Conservation (phyloP, 2,113 vertebrate species). For the Hemiprocne comata region DNA sequence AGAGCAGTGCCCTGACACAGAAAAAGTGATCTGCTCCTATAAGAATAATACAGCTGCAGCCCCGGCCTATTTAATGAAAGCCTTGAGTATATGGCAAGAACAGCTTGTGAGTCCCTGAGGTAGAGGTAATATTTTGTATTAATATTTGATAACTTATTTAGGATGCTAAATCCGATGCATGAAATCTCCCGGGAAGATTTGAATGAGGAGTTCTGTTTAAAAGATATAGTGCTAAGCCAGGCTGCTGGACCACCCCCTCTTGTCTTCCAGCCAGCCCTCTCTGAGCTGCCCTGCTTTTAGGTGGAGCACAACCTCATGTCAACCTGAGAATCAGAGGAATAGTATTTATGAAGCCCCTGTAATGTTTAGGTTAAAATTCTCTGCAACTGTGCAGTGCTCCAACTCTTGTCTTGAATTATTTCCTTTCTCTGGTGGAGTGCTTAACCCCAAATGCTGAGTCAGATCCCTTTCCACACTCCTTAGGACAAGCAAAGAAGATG, state of each 20-base stretch:
- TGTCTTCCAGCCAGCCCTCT: constrained; percentile 11
- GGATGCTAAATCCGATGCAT: constrained; percentile 60
- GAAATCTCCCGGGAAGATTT: constrained; percentile 22
- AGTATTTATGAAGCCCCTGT: not conserved
- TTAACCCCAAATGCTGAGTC: constrained; percentile 10
- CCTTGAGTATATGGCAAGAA: constrained; percentile 26
- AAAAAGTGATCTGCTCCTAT: constrained; percentile 29
- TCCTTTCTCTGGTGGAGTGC: not conserved
- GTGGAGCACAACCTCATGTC: not conserved
- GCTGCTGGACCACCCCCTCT: not conserved
- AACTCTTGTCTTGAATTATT: not conserved
- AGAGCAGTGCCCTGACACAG: not conserved
- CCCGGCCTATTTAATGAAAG: constrained; percentile 59
- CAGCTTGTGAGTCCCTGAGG: constrained; percentile 46
- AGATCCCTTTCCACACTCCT: not conserved
- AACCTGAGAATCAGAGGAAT: not conserved
- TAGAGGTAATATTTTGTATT: constrained; percentile 63
- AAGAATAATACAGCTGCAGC: constrained; percentile 49
- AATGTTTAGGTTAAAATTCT: not conserved
- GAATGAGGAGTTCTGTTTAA: constrained; percentile 43
- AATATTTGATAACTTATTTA: constrained; percentile 73
- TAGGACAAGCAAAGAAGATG: not conserved
- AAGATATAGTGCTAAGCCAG: constrained; percentile 1
- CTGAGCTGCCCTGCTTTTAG: not conserved
- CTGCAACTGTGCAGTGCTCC: not conserved